Evolutionary conservation across 2,797 vertebrate species (phyloP).

Genomic region (Chloroceryle amazona): DNA sequence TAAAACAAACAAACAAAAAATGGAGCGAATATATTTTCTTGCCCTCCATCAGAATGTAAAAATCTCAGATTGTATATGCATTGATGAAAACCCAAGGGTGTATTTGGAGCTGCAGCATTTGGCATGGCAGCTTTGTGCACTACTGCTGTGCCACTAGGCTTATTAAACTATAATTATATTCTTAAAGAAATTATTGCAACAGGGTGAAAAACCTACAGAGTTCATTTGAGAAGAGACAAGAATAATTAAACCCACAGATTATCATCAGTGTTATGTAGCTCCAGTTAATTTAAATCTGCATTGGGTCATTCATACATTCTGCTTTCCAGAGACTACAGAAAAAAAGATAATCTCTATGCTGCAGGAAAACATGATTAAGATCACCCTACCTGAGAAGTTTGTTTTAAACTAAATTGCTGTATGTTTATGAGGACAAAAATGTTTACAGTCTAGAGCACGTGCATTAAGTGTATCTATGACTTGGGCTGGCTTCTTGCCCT

Average conservation of each 20-base stretch:
- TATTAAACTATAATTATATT: constrained; percentile 12
- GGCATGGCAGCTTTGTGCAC: neutral
- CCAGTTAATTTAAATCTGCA: constrained; percentile 46
- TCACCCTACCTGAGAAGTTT: constrained; percentile 12
- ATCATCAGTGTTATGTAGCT: constrained; percentile 21
- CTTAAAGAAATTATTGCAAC: neutral
- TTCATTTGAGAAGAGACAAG: constrained; percentile 16
- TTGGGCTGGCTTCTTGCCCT: constrained; percentile 44
- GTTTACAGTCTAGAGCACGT: neutral
- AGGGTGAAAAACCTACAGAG: neutral
- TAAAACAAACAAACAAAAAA: neutral
- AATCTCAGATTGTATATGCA: neutral
- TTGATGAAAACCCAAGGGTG: neutral
- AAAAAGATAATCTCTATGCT: neutral
- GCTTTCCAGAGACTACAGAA: neutral
- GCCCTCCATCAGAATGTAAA: neutral
- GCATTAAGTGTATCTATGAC: neutral
- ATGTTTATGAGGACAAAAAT: constrained; percentile 11
- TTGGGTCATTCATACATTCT: neutral
- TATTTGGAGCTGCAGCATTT: neutral
- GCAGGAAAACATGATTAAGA: constrained; percentile 10
- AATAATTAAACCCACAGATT: constrained; percentile 53
- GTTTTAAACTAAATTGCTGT: constrained; percentile 9
- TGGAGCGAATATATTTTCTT: neutral
- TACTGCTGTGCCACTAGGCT: neutral